phyloP scores from a whole-genome alignment of 2,113 vertebrate genomes.

The Lepus timidus region DNA sequence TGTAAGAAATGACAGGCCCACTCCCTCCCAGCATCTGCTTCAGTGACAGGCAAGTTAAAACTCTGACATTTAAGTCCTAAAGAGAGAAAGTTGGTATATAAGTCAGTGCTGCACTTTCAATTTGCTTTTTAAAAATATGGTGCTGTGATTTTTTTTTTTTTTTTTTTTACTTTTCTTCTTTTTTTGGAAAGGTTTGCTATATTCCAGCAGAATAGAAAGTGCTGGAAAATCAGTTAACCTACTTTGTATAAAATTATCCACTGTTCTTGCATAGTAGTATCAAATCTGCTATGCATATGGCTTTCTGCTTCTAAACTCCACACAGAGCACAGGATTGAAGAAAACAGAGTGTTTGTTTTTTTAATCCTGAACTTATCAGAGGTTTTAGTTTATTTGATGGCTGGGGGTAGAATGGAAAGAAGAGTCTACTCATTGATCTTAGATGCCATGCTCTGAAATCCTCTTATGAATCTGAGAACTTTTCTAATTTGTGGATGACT shows the following conservation, averaged over 20 bases:
- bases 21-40: conserved; percentile 49
- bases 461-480: conserved; percentile 46
- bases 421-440: neutral
- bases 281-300: conserved; percentile 49
- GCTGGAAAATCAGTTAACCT: conserved; percentile 90
- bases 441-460: conserved; percentile 17
- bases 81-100: neutral
- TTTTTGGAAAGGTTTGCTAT: conserved; percentile 81
- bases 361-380: neutral
- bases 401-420: neutral
- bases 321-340: conserved; percentile 57
- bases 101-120: conserved; percentile 65
- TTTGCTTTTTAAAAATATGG: conserved; percentile 84
- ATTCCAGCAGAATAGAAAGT: conserved; percentile 86
- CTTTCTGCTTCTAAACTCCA: conserved; percentile 82
- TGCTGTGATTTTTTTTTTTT: conserved; percentile 80
- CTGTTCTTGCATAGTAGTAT: conserved; percentile 80
- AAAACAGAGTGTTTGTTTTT: too few relatives aligned
- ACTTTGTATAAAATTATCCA: conserved; percentile 86
- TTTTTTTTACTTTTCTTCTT: conserved; percentile 68
- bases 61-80: conserved; percentile 29
- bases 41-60: conserved; percentile 78
- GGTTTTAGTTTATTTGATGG: neutral
- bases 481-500: conserved; percentile 64
- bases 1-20: conserved; percentile 64